Conservation (phyloP, 2,113 vertebrate species). For the Hassar affinis region DNA sequence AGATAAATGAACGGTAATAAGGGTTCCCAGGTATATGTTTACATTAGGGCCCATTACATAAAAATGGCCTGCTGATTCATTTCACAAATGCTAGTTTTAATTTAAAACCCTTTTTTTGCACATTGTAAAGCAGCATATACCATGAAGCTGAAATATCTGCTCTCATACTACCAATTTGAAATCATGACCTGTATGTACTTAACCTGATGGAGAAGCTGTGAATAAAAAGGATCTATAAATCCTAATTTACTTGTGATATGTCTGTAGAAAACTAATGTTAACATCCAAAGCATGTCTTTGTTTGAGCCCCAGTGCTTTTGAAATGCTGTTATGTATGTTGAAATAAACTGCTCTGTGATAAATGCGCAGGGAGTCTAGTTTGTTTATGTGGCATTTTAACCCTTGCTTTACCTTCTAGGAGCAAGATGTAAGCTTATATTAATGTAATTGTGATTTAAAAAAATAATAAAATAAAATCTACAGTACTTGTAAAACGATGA, state of each 20-base stretch:
- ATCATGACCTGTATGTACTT: slow-evolving; percentile 6
- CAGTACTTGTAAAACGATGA: neutral
- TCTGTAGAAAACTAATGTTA: slow-evolving; percentile 40
- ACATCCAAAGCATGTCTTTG: slow-evolving; percentile 36
- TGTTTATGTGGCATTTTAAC: neutral
- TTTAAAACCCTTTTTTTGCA: slow-evolving; percentile 7
- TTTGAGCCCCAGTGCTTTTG: slow-evolving; percentile 36
- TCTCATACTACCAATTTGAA: neutral
- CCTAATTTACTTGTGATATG: slow-evolving; percentile 26
- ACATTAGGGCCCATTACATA: slow-evolving; percentile 10
- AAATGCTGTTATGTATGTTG: slow-evolving; percentile 41
- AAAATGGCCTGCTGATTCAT: slow-evolving; percentile 17
- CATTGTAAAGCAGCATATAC: slow-evolving; percentile 22
- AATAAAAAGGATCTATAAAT: slow-evolving; percentile 27
- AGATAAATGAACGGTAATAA: slow-evolving; percentile 3
- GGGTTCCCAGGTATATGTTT: slow-evolving; percentile 11
- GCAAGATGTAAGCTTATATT: neutral
- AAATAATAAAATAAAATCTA: neutral
- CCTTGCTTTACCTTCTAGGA: neutral
- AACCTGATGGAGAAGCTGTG: slow-evolving; percentile 34
- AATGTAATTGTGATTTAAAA: neutral
- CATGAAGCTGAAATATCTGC: slow-evolving; percentile 14
- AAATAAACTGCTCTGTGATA: slow-evolving; percentile 43
- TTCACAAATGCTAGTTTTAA: slow-evolving; percentile 1
- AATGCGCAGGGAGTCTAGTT: neutral